Evolutionary conservation across 2,888 invertebrate species (phyloP).

Genomic region (Apeira syringaria): DNA sequence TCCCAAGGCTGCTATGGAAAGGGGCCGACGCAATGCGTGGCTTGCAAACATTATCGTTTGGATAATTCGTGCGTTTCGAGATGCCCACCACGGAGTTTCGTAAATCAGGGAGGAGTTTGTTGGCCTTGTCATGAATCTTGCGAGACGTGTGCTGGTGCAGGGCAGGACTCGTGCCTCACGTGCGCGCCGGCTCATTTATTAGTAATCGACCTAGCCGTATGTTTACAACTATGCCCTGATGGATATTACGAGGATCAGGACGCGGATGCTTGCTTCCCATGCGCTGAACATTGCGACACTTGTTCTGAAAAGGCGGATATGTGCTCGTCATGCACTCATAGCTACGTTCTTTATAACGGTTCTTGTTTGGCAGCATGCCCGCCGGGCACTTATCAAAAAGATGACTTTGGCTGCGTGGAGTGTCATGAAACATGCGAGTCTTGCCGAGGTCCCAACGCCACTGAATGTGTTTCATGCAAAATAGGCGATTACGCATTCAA

Average conservation of each 20-base stretch:
- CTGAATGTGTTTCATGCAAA: constrained; percentile 91
- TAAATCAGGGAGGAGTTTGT: constrained; percentile 91
- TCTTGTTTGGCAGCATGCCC: constrained; percentile 94
- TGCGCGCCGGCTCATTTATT: constrained; percentile 93
- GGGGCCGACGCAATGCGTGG: constrained; percentile 92
- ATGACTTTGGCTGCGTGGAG: constrained; percentile 91
- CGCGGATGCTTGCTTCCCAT: constrained; percentile 92
- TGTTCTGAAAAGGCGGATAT: constrained; percentile 93
- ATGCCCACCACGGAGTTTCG: constrained; percentile 93
- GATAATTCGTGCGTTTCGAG: constrained; percentile 93
- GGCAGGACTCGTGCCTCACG: constrained; percentile 92
- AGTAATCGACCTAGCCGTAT: constrained; percentile 92
- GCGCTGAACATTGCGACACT: constrained; percentile 93
- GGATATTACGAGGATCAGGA: constrained; percentile 93
- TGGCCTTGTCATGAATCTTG: constrained; percentile 95
- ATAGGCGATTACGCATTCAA: constrained; percentile 88
- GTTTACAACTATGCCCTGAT: constrained; percentile 89
- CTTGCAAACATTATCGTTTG: constrained; percentile 91
- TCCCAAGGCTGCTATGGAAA: constrained; percentile 92
- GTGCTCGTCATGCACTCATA: constrained; percentile 94
- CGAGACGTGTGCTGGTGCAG: constrained; percentile 93
- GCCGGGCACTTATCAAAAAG: constrained; percentile 91
- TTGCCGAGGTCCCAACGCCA: constrained; percentile 90
- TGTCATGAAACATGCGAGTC: constrained; percentile 92
- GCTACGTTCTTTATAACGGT: constrained; percentile 92